Percentiles rank a stretch among this genome's conserved stretches.
These are phyloP conservation scores for Acanthosepion esculentum DNA, from an alignment of 2,888 invertebrate genomes.

Conservation along the genomic window DNA sequence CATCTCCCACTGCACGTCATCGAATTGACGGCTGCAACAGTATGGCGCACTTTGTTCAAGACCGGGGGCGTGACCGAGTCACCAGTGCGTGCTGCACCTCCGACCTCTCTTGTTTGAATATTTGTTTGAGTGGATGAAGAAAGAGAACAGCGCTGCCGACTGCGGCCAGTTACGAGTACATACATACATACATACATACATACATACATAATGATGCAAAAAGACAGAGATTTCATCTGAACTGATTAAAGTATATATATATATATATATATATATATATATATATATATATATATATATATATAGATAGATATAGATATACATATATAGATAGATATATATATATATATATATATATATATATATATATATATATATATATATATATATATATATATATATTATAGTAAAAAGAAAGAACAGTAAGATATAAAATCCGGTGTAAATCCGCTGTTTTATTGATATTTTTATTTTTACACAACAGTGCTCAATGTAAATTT, in stretches of 20 bases:
- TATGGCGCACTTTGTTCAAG: neutral
- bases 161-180: neutral
- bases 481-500: too few relatives aligned
- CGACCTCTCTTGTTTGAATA: neutral
- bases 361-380: neutral
- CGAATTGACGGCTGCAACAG: neutral
- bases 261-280: neutral
- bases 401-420: too few relatives aligned
- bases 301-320: neutral
- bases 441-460: too few relatives aligned
- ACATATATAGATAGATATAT: neutral
- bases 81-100: neutral
- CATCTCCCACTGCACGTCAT: neutral
- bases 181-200: neutral
- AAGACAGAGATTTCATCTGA: neutral
- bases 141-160: neutral
- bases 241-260: neutral
- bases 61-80: neutral
- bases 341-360: neutral
- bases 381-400: neutral
- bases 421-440: too few relatives aligned
- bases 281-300: neutral
- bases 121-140: neutral
- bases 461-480: too few relatives aligned
- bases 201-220: neutral